A percentile compares a stretch with the other conserved stretches of the same genome.
Conservation (phyloP, 64 coral and sea anemone genomes). For the Actinia tenebrosa region DNA sequence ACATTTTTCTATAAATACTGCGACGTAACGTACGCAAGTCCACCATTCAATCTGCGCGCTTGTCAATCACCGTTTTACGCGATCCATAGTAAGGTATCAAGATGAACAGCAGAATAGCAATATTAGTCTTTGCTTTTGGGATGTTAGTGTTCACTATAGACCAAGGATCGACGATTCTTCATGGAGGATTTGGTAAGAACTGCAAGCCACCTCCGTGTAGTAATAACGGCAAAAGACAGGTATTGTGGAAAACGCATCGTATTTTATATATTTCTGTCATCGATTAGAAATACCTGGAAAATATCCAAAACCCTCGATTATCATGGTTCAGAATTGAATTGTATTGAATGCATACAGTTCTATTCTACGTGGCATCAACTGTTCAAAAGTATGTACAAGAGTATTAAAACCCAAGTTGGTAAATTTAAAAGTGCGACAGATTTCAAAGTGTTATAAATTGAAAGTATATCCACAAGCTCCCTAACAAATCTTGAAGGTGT, state of each 20-base stretch:
- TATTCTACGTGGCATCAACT: no score
- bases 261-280: no score
- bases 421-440: no score
- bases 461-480: no score
- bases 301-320: no score
- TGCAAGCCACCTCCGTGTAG: not conserved
- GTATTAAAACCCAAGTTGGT: no score
- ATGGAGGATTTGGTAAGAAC: constrained; percentile 6
- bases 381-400: no score
- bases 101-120: not conserved
- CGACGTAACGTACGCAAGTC: not conserved
- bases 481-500: no score
- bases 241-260: not conserved
- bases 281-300: no score
- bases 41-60: not conserved
- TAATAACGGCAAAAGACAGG: not conserved
- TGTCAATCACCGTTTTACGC: not conserved
- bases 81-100: not conserved
- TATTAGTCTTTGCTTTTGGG: not conserved
- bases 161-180: not conserved
- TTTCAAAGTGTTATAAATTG: no score
- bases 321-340: no score
- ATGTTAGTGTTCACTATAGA: not conserved
- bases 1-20: not conserved
- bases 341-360: no score